Conservation (phyloP, 2,797 vertebrate genomes). For the Taenioides sp. region DNA sequence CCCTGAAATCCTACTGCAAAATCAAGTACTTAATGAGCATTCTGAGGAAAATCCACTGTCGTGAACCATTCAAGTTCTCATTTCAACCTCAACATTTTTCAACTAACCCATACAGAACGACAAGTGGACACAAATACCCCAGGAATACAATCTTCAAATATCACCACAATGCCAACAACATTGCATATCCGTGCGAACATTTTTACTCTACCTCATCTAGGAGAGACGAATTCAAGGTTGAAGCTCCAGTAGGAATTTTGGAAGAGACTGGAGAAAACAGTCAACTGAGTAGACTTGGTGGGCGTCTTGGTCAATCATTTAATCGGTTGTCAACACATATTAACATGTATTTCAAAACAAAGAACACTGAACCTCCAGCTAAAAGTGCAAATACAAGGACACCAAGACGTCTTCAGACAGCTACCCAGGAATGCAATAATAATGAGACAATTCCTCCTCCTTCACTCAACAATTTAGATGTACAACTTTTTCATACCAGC, state of each 20-base stretch:
- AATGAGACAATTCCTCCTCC: slow-evolving; percentile 15
- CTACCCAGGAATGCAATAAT: slow-evolving; percentile 30
- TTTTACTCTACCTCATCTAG: slow-evolving; percentile 59
- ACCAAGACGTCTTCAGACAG: slow-evolving; percentile 38
- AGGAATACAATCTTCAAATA: not conserved
- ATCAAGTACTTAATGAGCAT: slow-evolving; percentile 55
- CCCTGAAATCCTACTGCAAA: slow-evolving; percentile 53
- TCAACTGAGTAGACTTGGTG: slow-evolving; percentile 41
- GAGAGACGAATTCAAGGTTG: slow-evolving; percentile 53
- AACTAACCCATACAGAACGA: slow-evolving; percentile 25
- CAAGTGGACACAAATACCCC: slow-evolving; percentile 20
- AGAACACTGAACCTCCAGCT: slow-evolving; percentile 19
- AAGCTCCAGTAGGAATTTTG: slow-evolving; percentile 64
- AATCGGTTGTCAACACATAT: slow-evolving; percentile 62
- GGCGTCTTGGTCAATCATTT: slow-evolving; percentile 62
- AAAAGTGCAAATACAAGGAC: slow-evolving; percentile 32
- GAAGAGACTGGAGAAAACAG: slow-evolving; percentile 35
- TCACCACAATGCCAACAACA: slow-evolving; percentile 11
- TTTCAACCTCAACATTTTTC: slow-evolving; percentile 21
- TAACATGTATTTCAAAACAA: slow-evolving; percentile 70
- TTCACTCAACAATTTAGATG: slow-evolving; percentile 16
- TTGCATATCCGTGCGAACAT: slow-evolving; percentile 27
- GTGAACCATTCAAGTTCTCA: slow-evolving; percentile 25
- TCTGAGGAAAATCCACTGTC: slow-evolving; percentile 32
- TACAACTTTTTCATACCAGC: slow-evolving; percentile 75